Evolutionary conservation across 1,140 invertebrate species (phyloP), one percentile per base, ranked within the genome.

Genomic region (Phthorimaea operculella): DNA sequence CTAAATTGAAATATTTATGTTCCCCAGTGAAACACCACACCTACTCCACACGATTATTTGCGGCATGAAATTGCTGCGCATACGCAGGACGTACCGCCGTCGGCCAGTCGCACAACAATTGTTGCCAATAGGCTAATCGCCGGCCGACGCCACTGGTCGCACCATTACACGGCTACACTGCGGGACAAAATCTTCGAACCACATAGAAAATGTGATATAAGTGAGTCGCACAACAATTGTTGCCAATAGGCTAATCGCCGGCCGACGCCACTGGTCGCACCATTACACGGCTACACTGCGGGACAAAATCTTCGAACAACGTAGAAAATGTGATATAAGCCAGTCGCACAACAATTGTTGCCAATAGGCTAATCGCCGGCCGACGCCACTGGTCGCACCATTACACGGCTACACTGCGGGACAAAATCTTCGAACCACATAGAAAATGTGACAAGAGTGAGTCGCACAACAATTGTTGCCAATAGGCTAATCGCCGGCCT

Each of bases 141-240:
- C 72, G 69, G 65, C 62, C 77, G 70, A 66, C 76, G 72, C 74
- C 79, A 72, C 68, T 80, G 77, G 77, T 83, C 79, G 75, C 78
- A 79, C 78, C 74, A 79, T 83, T 83, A 83, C 63, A 62, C 52
- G 47, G 49, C 49, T 76, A 65, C 68, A 78, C 61, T 71, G 55
- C 16, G 0, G 53, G 58, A 55, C 69, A 66, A 21, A 54, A 65
- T 58, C 51, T 15, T 17, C 8, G 44, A 7, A 34, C n/a, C n/a
- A n/a, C n/a, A n/a, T n/a, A n/a, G n/a, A n/a, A n/a, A n/a, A n/a
- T n/a, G n/a, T n/a, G n/a, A n/a, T n/a, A n/a, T n/a, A n/a, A n/a
- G n/a, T n/a, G n/a, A 77, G 67, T 83, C 80, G 78, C 78, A 83
- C 80, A 80, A 80, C 80, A 83, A 83, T 83, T 80, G 77, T 58